These are phyloP conservation scores for Hirtodrosophila trivittata DNA, from an alignment of 2,888 invertebrate species.

Conservation along the genomic window DNA sequence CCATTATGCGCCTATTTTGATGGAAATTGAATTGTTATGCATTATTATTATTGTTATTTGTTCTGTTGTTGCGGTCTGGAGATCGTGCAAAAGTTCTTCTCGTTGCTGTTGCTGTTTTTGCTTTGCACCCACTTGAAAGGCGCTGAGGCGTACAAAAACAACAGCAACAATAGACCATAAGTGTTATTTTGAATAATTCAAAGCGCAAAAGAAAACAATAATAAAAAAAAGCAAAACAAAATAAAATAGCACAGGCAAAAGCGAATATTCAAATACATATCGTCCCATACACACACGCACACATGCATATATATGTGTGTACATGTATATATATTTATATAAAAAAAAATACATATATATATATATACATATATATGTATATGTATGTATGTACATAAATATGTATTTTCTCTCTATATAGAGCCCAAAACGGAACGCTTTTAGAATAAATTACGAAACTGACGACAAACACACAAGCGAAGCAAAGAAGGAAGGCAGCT, in stretches of 20 bases:
- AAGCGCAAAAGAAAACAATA: constrained; percentile 58
- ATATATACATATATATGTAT: constrained; percentile 13
- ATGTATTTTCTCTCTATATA: constrained; percentile 50
- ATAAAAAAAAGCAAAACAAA: constrained; percentile 29
- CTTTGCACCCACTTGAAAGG: constrained; percentile 71
- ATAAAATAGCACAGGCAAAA: constrained; percentile 13
- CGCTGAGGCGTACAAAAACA: constrained; percentile 66
- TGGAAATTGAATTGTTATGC: constrained; percentile 73
- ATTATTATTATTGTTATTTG: constrained; percentile 36
- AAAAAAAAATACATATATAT: constrained; percentile 35
- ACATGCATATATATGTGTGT: constrained; percentile 8
- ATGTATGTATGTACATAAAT: constrained; percentile 32
- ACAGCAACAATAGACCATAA: constrained; percentile 63
- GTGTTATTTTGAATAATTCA: constrained; percentile 76
- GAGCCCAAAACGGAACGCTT: constrained; percentile 77
- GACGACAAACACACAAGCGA: constrained; percentile 68
- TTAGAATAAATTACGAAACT: constrained; percentile 80
- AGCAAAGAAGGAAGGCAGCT: constrained; percentile 50
- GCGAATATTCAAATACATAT: constrained; percentile 49
- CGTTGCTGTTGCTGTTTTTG: constrained; percentile 37
- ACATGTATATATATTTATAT: constrained; percentile 27
- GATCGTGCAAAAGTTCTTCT: constrained; percentile 62
- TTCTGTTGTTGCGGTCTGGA: constrained; percentile 58
- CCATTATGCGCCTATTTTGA: constrained; percentile 55
- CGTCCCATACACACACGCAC: constrained; percentile 12